Conservation (phyloP, 2,797 vertebrate genomes). For the Podarcis lilfordi region DNA sequence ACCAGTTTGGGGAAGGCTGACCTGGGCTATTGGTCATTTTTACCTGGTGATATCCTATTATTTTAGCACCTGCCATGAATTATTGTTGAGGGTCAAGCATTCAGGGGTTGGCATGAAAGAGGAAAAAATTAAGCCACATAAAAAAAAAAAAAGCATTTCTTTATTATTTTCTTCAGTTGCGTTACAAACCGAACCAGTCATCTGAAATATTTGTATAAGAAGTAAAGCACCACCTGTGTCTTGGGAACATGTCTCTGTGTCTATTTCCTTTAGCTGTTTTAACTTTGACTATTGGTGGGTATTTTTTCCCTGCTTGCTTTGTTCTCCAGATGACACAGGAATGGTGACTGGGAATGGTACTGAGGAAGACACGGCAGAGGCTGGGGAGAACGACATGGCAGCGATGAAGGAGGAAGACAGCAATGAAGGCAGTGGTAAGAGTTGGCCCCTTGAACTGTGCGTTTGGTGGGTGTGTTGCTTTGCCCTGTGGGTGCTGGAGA, state of each 20-base stretch:
- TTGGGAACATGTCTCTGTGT: too few relatives aligned
- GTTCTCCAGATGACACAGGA: not conserved
- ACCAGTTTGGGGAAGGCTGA: too few relatives aligned
- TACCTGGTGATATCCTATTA: too few relatives aligned
- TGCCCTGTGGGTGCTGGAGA: not conserved
- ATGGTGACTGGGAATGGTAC: not conserved
- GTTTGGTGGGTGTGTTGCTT: not conserved
- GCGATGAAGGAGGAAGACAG: not conserved
- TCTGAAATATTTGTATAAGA: too few relatives aligned
- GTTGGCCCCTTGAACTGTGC: not conserved
- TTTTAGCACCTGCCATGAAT: not conserved
- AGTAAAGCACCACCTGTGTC: too few relatives aligned
- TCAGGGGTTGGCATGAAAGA: not conserved
- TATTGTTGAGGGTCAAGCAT: not conserved
- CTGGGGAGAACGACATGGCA: not conserved
- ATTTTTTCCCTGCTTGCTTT: not conserved
- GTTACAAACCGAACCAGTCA: too few relatives aligned
- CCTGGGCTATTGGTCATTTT: too few relatives aligned
- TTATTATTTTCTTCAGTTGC: too few relatives aligned
- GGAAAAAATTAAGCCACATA: not conserved
- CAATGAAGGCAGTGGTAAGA: conserved; percentile 13
- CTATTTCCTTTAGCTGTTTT: not conserved
- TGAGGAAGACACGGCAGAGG: not conserved
- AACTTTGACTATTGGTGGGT: not conserved
- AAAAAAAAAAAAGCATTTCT: too few relatives aligned